Base-by-base conservation (phyloP, 2,113 vertebrate species). In the Amblyopsis rosae region DNA sequence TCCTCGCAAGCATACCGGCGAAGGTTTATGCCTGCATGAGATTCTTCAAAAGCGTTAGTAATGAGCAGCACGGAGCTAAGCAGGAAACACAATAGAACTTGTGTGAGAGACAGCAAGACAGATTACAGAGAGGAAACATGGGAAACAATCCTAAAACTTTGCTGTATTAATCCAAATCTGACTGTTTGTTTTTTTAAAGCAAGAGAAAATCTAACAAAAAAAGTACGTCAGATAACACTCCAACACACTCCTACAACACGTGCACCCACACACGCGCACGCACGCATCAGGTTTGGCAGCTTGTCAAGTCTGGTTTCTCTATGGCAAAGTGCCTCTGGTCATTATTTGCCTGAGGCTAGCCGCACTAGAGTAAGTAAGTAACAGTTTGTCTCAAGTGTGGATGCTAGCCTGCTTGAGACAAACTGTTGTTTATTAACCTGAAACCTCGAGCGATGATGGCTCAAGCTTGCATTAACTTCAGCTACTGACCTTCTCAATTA, bases 1-100 rank as follows among this genome's bases (percentile, higher is more conserved):
- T 8, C 35, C 35, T 41, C 35, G 35, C 35, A 41, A 41, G 35
- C 35, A 41, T 41, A 41, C 4, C 35, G 5, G 35, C 0, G 35
- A 8, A 41, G 4, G 35, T 41, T 41, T 41, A 41, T 41, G 59
- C 74, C 66, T 69, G 73, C 73, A 59, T 70, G 69, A 62, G 75
- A 86, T 88, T 82, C 82, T 86, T 87, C 74, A 82, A 65, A 79
- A 33, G 55, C 67, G 49, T 68, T 1, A 62, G 41, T 56, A 75
- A 82, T 83, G 82, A 79, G 68, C 54, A 9, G 80, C 70, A 75
- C 13, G 12, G 60, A 70, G 26, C 26, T 26, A 26, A 67, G 64
- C 64, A 65, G 72, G 62, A 45, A 12, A 76, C 65, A 89, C 81
- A 87, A 82, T 71, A 63, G 47, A 53, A 46, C 69, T 60, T 73